A percentile compares a stretch with the other conserved stretches of the same genome.
Conservation (phyloP, 2,888 invertebrate species). For the Drosophila parthenogenetica region DNA sequence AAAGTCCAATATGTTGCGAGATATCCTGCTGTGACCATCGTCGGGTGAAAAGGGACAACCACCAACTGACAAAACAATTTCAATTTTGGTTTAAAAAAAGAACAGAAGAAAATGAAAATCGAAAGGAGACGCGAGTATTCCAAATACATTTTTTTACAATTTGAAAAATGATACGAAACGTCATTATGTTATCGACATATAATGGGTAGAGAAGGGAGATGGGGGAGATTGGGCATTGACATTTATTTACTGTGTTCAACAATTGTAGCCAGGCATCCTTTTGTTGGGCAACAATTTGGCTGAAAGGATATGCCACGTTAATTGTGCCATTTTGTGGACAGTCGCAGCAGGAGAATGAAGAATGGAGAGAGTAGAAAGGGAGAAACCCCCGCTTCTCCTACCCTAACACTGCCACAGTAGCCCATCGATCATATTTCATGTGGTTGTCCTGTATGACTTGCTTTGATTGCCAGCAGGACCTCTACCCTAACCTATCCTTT, state of each 20-base stretch:
- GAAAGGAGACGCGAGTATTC: slow-evolving; percentile 42
- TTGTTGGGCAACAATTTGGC: slow-evolving; percentile 80
- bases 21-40: slow-evolving; percentile 76
- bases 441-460: slow-evolving; percentile 62
- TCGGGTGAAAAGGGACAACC: slow-evolving; percentile 55
- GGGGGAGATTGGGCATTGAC: slow-evolving; percentile 64
- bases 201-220: slow-evolving; percentile 5
- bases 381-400: slow-evolving; percentile 7
- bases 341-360: slow-evolving; percentile 64
- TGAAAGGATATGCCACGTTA: slow-evolving; percentile 81
- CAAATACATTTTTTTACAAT: slow-evolving; percentile 43
- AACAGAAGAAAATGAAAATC: slow-evolving; percentile 22
- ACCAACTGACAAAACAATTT: slow-evolving; percentile 82
- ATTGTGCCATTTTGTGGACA: slow-evolving; percentile 80
- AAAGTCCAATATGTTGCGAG: slow-evolving; percentile 77
- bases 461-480: slow-evolving; percentile 74
- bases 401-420: slow-evolving; percentile 50
- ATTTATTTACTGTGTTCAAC: slow-evolving; percentile 80
- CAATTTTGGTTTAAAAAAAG: slow-evolving; percentile 66
- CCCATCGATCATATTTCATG: slow-evolving; percentile 80
- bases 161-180: slow-evolving; percentile 83
- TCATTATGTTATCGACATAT: slow-evolving; percentile 75
- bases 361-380: not conserved
- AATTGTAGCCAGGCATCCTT: slow-evolving; percentile 77
- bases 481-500: slow-evolving; percentile 9